Evolutionary conservation across 2,888 invertebrate species (phyloP).

Genomic region (Erannis defoliaria): DNA sequence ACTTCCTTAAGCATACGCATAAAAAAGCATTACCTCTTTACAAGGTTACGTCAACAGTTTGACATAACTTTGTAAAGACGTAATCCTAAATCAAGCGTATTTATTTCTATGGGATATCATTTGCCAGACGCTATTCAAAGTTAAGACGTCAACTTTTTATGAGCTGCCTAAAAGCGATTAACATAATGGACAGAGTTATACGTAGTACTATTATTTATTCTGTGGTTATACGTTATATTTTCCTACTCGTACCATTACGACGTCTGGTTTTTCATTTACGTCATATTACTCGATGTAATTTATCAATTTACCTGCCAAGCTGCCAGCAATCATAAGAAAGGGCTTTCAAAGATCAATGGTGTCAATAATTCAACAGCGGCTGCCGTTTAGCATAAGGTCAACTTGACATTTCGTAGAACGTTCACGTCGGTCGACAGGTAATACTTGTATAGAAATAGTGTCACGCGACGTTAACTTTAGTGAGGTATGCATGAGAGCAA

Average conservation of each 20-base stretch:
- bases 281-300: conserved; percentile 31
- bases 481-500: background rate
- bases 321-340: conserved; percentile 77
- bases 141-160: no score
- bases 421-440: conserved; percentile 64
- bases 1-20: no score
- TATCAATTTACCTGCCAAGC: conserved; percentile 58
- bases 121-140: no score
- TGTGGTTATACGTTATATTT: no score
- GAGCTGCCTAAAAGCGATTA: no score
- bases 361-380: conserved; percentile 70
- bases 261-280: background rate
- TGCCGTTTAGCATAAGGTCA: conserved; percentile 82
- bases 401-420: conserved; percentile 83
- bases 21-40: no score
- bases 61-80: no score
- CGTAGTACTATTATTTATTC: no score
- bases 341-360: conserved; percentile 77
- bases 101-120: no score
- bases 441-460: conserved; percentile 52
- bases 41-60: no score
- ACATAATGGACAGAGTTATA: no score
- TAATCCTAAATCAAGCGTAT: no score
- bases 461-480: conserved; percentile 67
- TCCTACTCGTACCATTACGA: conserved; percentile 18